These are phyloP conservation scores for Apoda limacodes DNA, from an alignment of 2,888 invertebrate genomes.

Conservation along the genomic window DNA sequence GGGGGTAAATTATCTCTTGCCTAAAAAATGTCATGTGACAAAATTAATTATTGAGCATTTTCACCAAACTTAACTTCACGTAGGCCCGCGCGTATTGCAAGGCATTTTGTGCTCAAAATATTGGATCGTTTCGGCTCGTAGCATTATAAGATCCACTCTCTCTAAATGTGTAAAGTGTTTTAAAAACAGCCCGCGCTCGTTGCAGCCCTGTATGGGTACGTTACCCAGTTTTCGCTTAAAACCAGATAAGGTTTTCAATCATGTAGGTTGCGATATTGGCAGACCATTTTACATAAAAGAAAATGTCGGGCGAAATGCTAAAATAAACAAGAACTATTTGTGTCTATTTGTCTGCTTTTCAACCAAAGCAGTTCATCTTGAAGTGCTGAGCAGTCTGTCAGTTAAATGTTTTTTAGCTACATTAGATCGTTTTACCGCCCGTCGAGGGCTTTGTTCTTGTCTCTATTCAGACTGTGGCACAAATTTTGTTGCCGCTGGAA, in stretches of 20 bases:
- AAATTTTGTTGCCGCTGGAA: conserved; percentile 3
- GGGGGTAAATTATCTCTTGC: conserved; percentile 12
- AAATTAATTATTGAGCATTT: conserved; percentile 3
- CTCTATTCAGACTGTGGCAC: conserved; percentile 6
- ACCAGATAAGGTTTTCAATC: conserved; percentile 4
- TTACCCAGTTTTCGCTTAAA: conserved; percentile 1
- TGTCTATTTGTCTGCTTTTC: conserved; percentile 6
- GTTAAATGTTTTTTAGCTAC: conserved; percentile 5
- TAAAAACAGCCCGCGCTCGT: not conserved
- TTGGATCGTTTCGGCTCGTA: conserved; percentile 8
- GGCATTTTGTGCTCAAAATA: conserved; percentile 5
- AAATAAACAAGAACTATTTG: conserved; percentile 1
- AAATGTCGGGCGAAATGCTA: conserved; percentile 6
- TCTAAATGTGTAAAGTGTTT: conserved; percentile 4
- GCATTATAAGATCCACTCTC: conserved; percentile 3
- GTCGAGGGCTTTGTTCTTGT: conserved; percentile 4
- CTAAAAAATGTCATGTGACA: conserved; percentile 8
- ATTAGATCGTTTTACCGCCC: conserved; percentile 4
- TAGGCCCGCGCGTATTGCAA: conserved; percentile 10
- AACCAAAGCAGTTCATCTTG: conserved; percentile 8
- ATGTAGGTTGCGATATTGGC: conserved; percentile 5
- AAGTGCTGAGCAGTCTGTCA: conserved; percentile 1
- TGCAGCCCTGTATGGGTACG: conserved; percentile 4
- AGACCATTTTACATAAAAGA: conserved; percentile 8
- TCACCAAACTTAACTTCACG: conserved; percentile 5